Evolutionary conservation across 2,113 vertebrate genomes (phyloP).

Genomic region (Charina bottae): DNA sequence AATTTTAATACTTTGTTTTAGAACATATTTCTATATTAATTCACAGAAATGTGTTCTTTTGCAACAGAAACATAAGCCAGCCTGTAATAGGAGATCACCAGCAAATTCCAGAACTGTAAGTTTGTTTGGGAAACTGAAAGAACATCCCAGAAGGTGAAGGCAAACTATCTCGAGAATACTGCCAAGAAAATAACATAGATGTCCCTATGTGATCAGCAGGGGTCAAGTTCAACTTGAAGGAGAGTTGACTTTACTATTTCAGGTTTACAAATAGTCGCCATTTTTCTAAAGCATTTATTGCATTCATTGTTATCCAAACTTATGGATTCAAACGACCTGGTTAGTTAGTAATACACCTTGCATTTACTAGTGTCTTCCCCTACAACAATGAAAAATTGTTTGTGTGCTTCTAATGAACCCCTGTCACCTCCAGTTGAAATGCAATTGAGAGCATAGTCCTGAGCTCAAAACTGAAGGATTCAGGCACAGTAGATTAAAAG

Average conservation of each 20-base stretch:
- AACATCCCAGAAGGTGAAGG: neutral
- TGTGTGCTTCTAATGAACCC: slow-evolving; percentile 23
- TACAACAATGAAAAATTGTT: slow-evolving; percentile 43
- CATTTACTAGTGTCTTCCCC: slow-evolving; percentile 50
- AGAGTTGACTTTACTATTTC: slow-evolving; percentile 52
- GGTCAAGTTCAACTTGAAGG: neutral
- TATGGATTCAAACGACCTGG: slow-evolving; percentile 48
- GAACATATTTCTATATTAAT: slow-evolving; percentile 68
- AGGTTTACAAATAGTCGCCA: slow-evolving; percentile 64
- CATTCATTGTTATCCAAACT: slow-evolving; percentile 54
- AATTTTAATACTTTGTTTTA: slow-evolving; percentile 15
- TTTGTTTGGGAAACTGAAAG: too few relatives aligned
- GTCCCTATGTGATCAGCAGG: neutral
- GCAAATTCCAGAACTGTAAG: neutral
- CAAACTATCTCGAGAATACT: neutral
- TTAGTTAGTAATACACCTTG: slow-evolving; percentile 23
- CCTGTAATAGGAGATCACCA: slow-evolving; percentile 4
- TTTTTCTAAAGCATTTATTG: slow-evolving; percentile 60
- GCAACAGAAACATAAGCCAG: slow-evolving; percentile 59
- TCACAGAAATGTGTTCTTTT: slow-evolving; percentile 64
- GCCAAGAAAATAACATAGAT: neutral
- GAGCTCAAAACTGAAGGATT: slow-evolving; percentile 3
- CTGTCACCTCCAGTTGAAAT: slow-evolving; percentile 4
- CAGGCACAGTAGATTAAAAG: neutral
- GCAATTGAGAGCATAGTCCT: neutral